phyloP scores from a whole-genome alignment of 1,140 invertebrate genomes.

The Lordiphosa collinella region DNA sequence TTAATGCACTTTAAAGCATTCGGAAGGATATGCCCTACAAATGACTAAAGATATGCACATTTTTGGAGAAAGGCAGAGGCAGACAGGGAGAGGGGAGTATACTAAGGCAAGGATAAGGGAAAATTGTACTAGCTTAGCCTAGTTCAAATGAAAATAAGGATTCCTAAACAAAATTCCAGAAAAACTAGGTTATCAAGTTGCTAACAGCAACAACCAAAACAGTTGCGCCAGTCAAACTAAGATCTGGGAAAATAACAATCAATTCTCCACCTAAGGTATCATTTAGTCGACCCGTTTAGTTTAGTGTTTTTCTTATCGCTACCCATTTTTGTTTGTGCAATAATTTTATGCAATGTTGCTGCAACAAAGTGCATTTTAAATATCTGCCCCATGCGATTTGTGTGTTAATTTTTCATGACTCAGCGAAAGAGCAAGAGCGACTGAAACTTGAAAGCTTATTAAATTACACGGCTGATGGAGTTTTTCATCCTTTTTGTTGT shows the following conservation, averaged over 20 bases:
- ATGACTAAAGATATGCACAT: too few relatives aligned
- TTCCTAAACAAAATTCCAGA: too few relatives aligned
- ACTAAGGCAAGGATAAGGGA: too few relatives aligned
- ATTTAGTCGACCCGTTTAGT: neutral
- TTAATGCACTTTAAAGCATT: constrained; percentile 68
- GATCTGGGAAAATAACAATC: neutral
- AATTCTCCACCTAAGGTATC: neutral
- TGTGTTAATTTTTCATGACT: constrained; percentile 65
- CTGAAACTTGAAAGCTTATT: constrained; percentile 17
- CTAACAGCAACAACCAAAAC: too few relatives aligned
- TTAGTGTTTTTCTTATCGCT: constrained; percentile 32
- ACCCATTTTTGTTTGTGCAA: constrained; percentile 44
- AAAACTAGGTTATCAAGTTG: too few relatives aligned
- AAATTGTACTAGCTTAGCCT: too few relatives aligned
- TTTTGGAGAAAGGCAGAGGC: too few relatives aligned
- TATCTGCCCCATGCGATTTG: constrained; percentile 47
- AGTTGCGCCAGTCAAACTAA: too few relatives aligned
- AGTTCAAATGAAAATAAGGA: too few relatives aligned
- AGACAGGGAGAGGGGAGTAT: too few relatives aligned
- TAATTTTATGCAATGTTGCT: constrained; percentile 44
- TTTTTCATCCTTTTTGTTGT: constrained; percentile 4
- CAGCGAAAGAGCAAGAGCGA: constrained; percentile 3
- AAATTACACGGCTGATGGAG: constrained; percentile 19
- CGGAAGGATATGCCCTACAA: constrained; percentile 17
- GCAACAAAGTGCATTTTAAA: constrained; percentile 75